Evolutionary conservation across 2,797 vertebrate species (phyloP).

Genomic region (Neopelma chrysocephalum): DNA sequence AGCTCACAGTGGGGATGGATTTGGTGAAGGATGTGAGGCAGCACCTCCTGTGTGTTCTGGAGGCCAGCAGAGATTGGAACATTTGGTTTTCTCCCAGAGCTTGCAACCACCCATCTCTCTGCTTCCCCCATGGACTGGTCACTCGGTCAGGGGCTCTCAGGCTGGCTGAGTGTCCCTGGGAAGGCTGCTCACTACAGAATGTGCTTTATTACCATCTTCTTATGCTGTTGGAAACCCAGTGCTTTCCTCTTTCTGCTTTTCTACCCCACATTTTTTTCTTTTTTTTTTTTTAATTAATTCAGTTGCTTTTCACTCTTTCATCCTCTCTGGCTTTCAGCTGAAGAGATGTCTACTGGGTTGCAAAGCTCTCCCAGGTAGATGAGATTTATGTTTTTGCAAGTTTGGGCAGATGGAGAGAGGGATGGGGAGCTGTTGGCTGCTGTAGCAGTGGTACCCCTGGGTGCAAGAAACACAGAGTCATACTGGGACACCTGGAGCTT

Average conservation of each 20-base stretch:
- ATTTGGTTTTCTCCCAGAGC: neutral
- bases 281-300: neutral
- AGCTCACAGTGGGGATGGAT: accelerated
- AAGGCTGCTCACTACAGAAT: neutral
- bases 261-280: neutral
- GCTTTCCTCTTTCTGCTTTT: neutral
- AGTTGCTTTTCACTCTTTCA: neutral
- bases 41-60: neutral
- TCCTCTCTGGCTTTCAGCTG: conserved; percentile 4
- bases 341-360: neutral
- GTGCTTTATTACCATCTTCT: neutral
- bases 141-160: accelerated
- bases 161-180: neutral
- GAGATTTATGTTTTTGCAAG: conserved; percentile 37
- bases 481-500: neutral
- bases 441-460: conserved; percentile 3
- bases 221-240: accelerated
- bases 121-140: neutral
- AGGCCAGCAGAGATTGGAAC: neutral
- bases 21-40: neutral
- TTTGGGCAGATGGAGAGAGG: conserved; percentile 51
- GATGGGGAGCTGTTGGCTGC: conserved; percentile 36
- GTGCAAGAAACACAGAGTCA: neutral
- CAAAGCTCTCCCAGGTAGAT: conserved; percentile 34
- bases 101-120: neutral